These are phyloP conservation scores for Metridium senile DNA, from an alignment of 92 coral and sea anemone species.

Conservation along the genomic window DNA sequence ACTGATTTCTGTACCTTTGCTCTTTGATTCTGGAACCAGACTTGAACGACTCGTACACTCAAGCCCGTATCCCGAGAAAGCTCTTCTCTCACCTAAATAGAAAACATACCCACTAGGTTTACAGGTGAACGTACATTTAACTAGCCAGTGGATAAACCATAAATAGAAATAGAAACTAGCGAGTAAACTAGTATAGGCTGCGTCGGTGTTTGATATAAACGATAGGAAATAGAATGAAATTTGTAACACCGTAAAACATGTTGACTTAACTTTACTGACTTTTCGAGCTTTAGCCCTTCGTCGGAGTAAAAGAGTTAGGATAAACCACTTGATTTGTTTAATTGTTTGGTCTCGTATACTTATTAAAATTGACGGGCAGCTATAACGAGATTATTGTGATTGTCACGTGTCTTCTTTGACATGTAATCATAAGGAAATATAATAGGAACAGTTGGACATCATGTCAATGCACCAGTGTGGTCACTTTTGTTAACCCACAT, in stretches of 20 bases:
- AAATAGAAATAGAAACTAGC: too few species aligned
- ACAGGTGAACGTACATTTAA: background rate
- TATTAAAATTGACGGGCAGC: background rate
- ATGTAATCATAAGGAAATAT: background rate
- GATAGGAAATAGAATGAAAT: too few species aligned
- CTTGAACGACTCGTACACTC: conserved; percentile 99
- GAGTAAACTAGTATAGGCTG: too few species aligned
- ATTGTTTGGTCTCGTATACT: background rate
- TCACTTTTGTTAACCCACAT: background rate
- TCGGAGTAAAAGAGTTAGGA: too few species aligned
- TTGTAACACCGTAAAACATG: too few species aligned
- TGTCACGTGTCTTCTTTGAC: conserved; percentile 1
- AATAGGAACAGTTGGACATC: background rate
- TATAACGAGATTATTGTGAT: conserved; percentile 2
- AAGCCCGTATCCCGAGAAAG: conserved; percentile 98
- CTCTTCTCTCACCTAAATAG: conserved; percentile 90
- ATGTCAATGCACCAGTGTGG: background rate
- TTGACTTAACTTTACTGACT: too few species aligned
- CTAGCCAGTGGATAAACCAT: too few species aligned
- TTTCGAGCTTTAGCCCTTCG: too few species aligned
- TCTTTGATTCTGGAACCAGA: conserved; percentile 99
- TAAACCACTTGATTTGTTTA: background rate
- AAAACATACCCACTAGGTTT: background rate
- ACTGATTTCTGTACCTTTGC: conserved; percentile 83
- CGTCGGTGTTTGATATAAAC: too few species aligned